Evolutionary conservation across 2,113 vertebrate genomes (phyloP), one percentile per base, ranked within the genome.

Genomic region (Reinhardtius hippoglossoides): DNA sequence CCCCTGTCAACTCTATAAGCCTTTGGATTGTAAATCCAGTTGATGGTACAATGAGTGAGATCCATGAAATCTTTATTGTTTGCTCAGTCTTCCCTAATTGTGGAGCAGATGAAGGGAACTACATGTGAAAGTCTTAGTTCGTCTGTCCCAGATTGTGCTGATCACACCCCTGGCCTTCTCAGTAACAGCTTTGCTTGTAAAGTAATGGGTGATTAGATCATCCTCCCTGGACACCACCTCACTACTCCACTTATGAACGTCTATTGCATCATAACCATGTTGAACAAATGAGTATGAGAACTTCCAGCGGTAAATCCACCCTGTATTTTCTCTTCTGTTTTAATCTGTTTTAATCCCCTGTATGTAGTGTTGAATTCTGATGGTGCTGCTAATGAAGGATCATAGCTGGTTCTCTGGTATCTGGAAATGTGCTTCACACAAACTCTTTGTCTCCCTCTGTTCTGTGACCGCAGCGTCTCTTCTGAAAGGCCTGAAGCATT

Each of bases 401-500:
- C 56, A 26, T 23, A 48, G 14, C 27, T 3, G 23, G n/a, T 80
- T 67, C 44, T 58, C 54, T 40, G 42, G 15, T 67, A n/a, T 62
- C 10, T 82, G n/a, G 20, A 4, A 40, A 26, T 50, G 58, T 12
- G 31, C 13, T 31, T 66, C 24, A 14, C 55, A 15, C 20, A 23
- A 60, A 62, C 67, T 48, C 61, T 2, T 6, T 64, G 8, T 27
- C n/a, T 65, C 52, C 7, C 40, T 71, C 3, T 59, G 1, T n/a
- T 78, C 63, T 67, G 12, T 94, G 3, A 94, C 92, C 78, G 42
- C 94, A 99, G 98, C 97, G 3, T 99, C 98, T 90, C 96, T 99
- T 66, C 89, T 99, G 89, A 99, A 99, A 94, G 98, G 97, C 92
- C 87, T 99, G 84, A 99, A 99, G 86, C 98, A 99, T 26, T 83